These are phyloP conservation scores for Eurytoma adleriae DNA, from an alignment of 2,888 invertebrate species.

Conservation along the genomic window DNA sequence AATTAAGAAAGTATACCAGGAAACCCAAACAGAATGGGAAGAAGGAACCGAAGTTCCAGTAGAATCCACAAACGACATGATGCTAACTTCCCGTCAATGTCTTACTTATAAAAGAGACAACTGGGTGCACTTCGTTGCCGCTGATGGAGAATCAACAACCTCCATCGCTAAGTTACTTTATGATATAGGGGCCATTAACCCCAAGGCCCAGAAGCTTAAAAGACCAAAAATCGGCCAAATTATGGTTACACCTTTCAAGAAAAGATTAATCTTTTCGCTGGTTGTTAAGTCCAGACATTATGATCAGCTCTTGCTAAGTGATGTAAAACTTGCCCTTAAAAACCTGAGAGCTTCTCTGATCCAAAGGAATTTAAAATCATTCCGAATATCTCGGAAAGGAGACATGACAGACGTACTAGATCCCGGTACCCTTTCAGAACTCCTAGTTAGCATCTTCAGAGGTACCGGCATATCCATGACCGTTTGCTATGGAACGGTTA, in stretches of 20 bases:
- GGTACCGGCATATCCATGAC: too few relatives aligned
- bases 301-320: slow-evolving; percentile 1
- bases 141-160: slow-evolving; percentile 24
- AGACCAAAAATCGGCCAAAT: slow-evolving; percentile 25
- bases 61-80: too few relatives aligned
- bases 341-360: slow-evolving; percentile 12
- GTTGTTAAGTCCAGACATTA: slow-evolving; percentile 33
- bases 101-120: slow-evolving; percentile 28
- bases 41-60: too few relatives aligned
- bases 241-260: slow-evolving; percentile 15
- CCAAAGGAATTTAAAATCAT: not conserved
- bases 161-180: slow-evolving; percentile 28
- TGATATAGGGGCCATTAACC: slow-evolving; percentile 40
- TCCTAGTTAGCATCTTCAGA: slow-evolving; percentile 23
- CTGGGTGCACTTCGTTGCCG: slow-evolving; percentile 33
- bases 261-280: slow-evolving; percentile 15
- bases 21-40: too few relatives aligned
- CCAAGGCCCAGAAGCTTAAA: not conserved
- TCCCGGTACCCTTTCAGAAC: not conserved
- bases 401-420: slow-evolving; percentile 32
- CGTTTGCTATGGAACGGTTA: slow-evolving; percentile 37
- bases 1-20: too few relatives aligned
- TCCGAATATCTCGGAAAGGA: slow-evolving; percentile 1
- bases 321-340: not conserved
- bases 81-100: not conserved